Evolutionary conservation across 1,140 invertebrate species (phyloP).

Genomic region (Diachasmimorpha longicaudata): DNA sequence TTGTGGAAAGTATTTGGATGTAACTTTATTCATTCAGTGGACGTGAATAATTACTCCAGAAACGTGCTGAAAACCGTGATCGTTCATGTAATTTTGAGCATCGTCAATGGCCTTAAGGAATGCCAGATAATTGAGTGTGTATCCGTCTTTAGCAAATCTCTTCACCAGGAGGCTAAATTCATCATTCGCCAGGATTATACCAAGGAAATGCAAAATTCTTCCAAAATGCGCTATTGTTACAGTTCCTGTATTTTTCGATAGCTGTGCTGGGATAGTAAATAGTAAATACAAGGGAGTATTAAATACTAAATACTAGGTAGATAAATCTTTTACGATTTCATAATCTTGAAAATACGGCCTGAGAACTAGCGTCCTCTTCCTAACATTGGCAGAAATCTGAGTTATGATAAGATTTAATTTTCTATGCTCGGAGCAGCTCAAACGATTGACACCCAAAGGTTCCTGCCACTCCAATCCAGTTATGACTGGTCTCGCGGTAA

Average conservation of each 20-base stretch:
- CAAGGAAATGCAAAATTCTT: slow-evolving; percentile 71
- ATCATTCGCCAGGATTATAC: slow-evolving; percentile 68
- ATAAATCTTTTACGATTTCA: slow-evolving; percentile 65
- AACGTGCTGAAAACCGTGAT: slow-evolving; percentile 64
- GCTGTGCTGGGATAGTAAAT: slow-evolving; percentile 56
- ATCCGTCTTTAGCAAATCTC: slow-evolving; percentile 72
- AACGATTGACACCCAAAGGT: slow-evolving; percentile 65
- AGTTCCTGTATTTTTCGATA: slow-evolving; percentile 73
- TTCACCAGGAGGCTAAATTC: slow-evolving; percentile 74
- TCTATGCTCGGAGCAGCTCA: slow-evolving; percentile 68
- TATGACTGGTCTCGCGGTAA: slow-evolving; percentile 59
- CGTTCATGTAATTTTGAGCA: slow-evolving; percentile 63
- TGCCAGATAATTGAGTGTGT: slow-evolving; percentile 75
- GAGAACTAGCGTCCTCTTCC: slow-evolving; percentile 66
- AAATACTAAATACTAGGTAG: neutral
- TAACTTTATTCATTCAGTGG: too few relatives aligned
- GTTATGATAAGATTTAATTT: slow-evolving; percentile 69
- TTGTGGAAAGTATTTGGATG: too few relatives aligned
- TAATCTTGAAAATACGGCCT: slow-evolving; percentile 79
- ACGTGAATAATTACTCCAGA: slow-evolving; percentile 54
- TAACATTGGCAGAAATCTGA: slow-evolving; percentile 68
- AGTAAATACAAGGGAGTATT: too few relatives aligned
- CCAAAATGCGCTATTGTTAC: slow-evolving; percentile 75
- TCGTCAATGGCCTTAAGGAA: slow-evolving; percentile 68
- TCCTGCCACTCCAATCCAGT: slow-evolving; percentile 70